phyloP scores from a whole-genome alignment of 2,888 invertebrate species.

The Heliconius erato region DNA sequence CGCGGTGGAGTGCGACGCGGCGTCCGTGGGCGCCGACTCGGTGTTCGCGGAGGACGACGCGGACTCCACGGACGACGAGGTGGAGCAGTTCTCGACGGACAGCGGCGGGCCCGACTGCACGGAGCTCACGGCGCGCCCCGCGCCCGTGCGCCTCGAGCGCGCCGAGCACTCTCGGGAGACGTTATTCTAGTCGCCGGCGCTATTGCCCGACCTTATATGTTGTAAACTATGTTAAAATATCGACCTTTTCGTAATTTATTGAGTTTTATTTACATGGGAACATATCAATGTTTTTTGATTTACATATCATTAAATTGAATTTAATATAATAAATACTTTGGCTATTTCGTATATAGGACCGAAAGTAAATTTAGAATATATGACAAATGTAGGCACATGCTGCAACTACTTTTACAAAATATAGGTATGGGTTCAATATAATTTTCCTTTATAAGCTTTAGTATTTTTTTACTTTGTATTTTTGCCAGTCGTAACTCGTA shows the following conservation, averaged over 20 bases:
- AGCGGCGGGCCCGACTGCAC: slow-evolving; percentile 87
- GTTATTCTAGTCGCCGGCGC: slow-evolving; percentile 87
- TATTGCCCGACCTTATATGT: slow-evolving; percentile 68
- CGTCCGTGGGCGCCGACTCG: slow-evolving; percentile 91
- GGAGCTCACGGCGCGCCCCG: slow-evolving; percentile 76
- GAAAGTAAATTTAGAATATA: slow-evolving; percentile 1
- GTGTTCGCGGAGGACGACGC: slow-evolving; percentile 91
- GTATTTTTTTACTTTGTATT: not conserved
- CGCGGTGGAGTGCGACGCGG: slow-evolving; percentile 89
- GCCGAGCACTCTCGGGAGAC: slow-evolving; percentile 91
- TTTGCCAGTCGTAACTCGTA: not conserved
- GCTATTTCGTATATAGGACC: not conserved
- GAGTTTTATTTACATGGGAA: slow-evolving; percentile 54
- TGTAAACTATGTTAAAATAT: slow-evolving; percentile 74
- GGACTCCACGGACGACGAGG: slow-evolving; percentile 93
- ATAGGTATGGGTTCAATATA: not conserved
- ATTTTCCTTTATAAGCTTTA: not conserved
- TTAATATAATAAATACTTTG: not conserved
- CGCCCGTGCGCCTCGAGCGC: slow-evolving; percentile 72
- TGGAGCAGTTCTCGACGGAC: slow-evolving; percentile 93
- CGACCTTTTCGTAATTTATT: slow-evolving; percentile 60
- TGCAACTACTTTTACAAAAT: not conserved
- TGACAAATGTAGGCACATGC: not conserved
- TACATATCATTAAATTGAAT: slow-evolving; percentile 74
- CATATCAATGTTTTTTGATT: slow-evolving; percentile 70